Percentiles rank a stretch among this genome's conserved stretches.
phyloP scores from a whole-genome alignment of 1,140 invertebrate species.

The Tribolium madens region DNA sequence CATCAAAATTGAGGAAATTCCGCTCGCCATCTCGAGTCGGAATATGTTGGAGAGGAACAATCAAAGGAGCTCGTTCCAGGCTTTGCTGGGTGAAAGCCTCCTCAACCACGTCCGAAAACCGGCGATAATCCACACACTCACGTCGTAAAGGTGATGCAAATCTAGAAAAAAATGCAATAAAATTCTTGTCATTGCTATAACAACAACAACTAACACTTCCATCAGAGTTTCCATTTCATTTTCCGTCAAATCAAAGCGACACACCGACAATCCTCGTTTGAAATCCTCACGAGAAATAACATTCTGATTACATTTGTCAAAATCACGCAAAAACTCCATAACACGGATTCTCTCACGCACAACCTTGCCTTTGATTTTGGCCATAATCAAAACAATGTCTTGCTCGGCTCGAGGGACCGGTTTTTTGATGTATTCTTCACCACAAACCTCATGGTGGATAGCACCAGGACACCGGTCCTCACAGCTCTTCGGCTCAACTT shows the following conservation, averaged over 20 bases:
- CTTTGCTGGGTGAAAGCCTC: constrained; percentile 73
- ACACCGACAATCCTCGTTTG: constrained; percentile 72
- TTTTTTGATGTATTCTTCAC: constrained; percentile 33
- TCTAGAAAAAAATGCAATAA: constrained; percentile 62
- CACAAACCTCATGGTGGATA: neutral
- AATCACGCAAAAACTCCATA: constrained; percentile 73
- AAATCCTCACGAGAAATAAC: constrained; percentile 74
- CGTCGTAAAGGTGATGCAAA: constrained; percentile 71
- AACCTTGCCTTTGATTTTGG: constrained; percentile 79
- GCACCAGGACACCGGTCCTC: constrained; percentile 55
- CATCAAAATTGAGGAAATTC: constrained; percentile 79
- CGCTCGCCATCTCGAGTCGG: constrained; percentile 71
- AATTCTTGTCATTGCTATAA: neutral
- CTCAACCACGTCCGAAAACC: constrained; percentile 74
- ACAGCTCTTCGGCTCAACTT: constrained; percentile 67
- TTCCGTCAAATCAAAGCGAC: constrained; percentile 72
- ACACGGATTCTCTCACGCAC: constrained; percentile 74
- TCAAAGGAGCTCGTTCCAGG: constrained; percentile 74
- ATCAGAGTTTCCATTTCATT: constrained; percentile 73
- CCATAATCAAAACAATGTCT: constrained; percentile 75
- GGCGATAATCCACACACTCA: constrained; percentile 73
- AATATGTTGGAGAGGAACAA: constrained; percentile 74
- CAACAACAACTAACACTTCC: constrained; percentile 71
- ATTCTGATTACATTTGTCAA: constrained; percentile 72
- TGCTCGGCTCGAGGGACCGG: constrained; percentile 65